These are phyloP conservation scores for Sesamia nonagrioides DNA, from an alignment of 1,140 invertebrate genomes.

Conservation along the genomic window DNA sequence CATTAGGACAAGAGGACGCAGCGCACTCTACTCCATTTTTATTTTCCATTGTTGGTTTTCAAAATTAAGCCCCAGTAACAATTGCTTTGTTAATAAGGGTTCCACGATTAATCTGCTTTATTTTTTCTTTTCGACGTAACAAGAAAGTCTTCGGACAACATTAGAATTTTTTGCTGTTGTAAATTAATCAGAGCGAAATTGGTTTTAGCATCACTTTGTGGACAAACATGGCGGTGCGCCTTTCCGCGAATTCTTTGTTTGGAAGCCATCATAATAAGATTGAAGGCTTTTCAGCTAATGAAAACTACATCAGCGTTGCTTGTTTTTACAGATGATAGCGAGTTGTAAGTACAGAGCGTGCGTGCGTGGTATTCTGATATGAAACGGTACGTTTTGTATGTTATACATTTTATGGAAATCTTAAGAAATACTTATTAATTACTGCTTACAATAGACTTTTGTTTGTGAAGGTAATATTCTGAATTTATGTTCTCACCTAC, in stretches of 20 bases:
- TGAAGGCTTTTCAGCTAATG: conserved; percentile 46
- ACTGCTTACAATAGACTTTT: not conserved
- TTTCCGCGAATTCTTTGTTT: conserved; percentile 48
- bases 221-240: conserved; percentile 17
- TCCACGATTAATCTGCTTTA: conserved; percentile 73
- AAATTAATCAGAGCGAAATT: conserved; percentile 52
- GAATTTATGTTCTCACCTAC: not conserved
- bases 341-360: not conserved
- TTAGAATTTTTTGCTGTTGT: conserved; percentile 52
- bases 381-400: not conserved
- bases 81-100: conserved; percentile 82
- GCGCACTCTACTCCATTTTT: conserved; percentile 76
- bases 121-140: conserved; percentile 62
- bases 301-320: conserved; percentile 40
- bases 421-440: conserved; percentile 15
- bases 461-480: not conserved
- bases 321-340: conserved; percentile 15
- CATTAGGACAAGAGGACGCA: conserved; percentile 75
- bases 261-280: conserved; percentile 45
- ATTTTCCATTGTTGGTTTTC: conserved; percentile 83
- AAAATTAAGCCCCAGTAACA: conserved; percentile 79
- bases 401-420: not conserved
- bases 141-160: conserved; percentile 53
- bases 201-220: conserved; percentile 34
- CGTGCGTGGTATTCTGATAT: not conserved